Conservation (phyloP, 2,113 vertebrate species). For the Pogona vitticeps region DNA sequence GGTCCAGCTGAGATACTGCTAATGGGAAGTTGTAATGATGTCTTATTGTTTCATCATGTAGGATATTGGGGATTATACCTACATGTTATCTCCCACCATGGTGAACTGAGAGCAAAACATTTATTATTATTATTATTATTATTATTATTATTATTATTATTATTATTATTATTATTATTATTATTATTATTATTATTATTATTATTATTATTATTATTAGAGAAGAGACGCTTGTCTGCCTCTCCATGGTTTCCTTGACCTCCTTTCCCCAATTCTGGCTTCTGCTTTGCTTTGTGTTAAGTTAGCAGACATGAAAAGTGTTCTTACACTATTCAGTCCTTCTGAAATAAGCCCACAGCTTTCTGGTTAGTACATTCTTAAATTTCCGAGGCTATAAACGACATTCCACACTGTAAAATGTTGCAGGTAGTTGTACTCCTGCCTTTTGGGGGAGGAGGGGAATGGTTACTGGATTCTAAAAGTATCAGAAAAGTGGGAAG, state of each 20-base stretch:
- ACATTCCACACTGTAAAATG: conserved; percentile 72
- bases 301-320: conserved; percentile 48
- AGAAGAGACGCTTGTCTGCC: not conserved
- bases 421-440: conserved; percentile 77
- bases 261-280: not conserved
- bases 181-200: too few species aligned
- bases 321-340: conserved; percentile 39
- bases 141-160: too few species aligned
- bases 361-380: conserved; percentile 52
- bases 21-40: not conserved
- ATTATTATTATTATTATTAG: too few species aligned
- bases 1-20: not conserved
- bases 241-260: not conserved
- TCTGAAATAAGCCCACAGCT: conserved; percentile 51
- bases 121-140: too few species aligned
- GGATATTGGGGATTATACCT: not conserved
- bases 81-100: not conserved
- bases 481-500: conserved; percentile 53
- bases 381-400: conserved; percentile 68
- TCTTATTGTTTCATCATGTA: not conserved
- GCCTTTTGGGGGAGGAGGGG: conserved; percentile 61
- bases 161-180: too few species aligned
- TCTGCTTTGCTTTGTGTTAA: conserved; percentile 12
- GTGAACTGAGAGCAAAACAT: accelerated
- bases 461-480: conserved; percentile 52